Evolutionary conservation across 2,113 vertebrate species (phyloP), one percentile per base, ranked within the genome.

Genomic region (Monopterus albus): DNA sequence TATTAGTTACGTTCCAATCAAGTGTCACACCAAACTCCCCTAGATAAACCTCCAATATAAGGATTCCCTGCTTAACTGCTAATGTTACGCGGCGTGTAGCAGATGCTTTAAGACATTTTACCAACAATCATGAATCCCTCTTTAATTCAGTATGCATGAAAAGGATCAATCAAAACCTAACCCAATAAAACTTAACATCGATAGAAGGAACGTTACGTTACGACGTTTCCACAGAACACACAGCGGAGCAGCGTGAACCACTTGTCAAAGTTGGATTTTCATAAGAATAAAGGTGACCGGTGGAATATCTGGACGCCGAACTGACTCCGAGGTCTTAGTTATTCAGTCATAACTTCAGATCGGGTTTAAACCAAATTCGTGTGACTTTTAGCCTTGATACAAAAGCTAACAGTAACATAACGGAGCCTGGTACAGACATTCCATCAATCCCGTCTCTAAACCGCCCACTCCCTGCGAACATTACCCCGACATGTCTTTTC

Each of bases 381-480:
- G 5, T 14, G 59, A 28, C 7, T 42, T 73, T 20, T 4, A 2
- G 3, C 7, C 7, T 14, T 31, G 0, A 39, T 13, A 10, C 1
- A 18, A 52, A 52, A 60, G 4, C 9, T 21, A 8, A n/a, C 18
- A 21, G 25, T 13, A 49, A 26, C 17, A 26, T 53, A 50, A 43
- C 49, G 73, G 82, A 67, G 38, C 4, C 7, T 9, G 58, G 46
- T 45, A 0, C 53, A 21, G 68, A 72, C 69, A 69, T 42, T 40
- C 79, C 73, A 75, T 75, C 79, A 73, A 53, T 75, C 33, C 66
- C n/a, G 13, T 8, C 58, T 57, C 31, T 40, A 15, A 13, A 17
- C 57, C 78, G 65, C 83, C 78, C 73, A 63, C 84, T 81, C 56
- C 51, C 40, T 3, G 3, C 50, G 18, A 5, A 40, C 51, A 33